Evolutionary conservation across 2,113 vertebrate genomes (phyloP), one percentile per base, ranked within the genome.

Genomic region (Myotis davidii): DNA sequence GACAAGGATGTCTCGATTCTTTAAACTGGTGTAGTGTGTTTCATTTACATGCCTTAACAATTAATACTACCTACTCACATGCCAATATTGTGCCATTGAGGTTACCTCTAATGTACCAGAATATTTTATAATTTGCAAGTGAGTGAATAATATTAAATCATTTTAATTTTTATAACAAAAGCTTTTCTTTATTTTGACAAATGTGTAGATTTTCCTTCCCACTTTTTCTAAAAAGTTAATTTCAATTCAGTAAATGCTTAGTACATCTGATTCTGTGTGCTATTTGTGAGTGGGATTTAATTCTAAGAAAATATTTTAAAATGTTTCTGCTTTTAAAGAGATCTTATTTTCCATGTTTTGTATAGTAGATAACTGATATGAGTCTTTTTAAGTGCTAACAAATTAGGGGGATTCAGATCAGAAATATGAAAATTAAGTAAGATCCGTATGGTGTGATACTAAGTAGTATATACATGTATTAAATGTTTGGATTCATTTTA

Each of bases 151-250:
- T 34, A 85, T 39, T 42, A n/a, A 64, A 34, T 81, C 7, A 76
- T 25, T 81, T 54, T 52, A 54, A 78, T 18, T 17, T 52, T 95
- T 92, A 67, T 74, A 56, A 37, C n/a, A 39, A 92, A 39, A 45
- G 37, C 32, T 84, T 78, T 45, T n/a, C 6, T 90, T 74, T 96
- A 85, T 91, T 84, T 96, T 85, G 48, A 92, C 21, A 90, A 87
- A 90, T 77, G 52, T 79, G 20, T 42, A 74, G 4, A n/a, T 54
- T 69, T 81, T 91, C 25, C 23, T 85, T 91, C 25, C 45, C n/a
- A 88, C 42, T 91, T 93, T 88, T 54, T 20, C 34, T 56, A 37
- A 88, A 50, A 91, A 20, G 23, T 39, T 93, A 25, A 54, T 56
- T 96, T 87, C 45, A 96, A 87, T 78, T 91, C 5, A 77, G 25